Base-by-base conservation (phyloP, 2,797 vertebrate species). In the Acipenser transmontanus region DNA sequence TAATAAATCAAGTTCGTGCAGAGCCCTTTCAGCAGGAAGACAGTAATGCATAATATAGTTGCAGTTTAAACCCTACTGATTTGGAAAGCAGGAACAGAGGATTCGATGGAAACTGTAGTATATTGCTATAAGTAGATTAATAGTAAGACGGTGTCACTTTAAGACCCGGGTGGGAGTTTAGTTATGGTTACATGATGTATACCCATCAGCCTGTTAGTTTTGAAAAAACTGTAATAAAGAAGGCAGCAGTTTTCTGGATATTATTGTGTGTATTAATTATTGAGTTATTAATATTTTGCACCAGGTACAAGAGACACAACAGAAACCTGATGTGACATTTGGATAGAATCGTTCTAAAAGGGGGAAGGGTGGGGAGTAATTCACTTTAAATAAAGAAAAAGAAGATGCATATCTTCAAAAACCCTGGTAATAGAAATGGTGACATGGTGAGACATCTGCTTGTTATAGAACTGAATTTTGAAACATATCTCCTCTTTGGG, bases 311-410 rank as follows among this genome's bases (percentile, higher is more conserved):
- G 0, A 34, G 34, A 34, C 34, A 34, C 34, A 34, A 34, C 34
- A 34, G 34, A 34, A 34, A 66, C 52, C 34, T 8, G 56, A 66
- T 13, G 52, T 59, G 64, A 66, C 64, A 59, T 66, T 59, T 66
- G 64, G 59, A 57, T 66, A 66, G 59, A 48, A 66, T 8, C n/a
- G 4, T 59, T 56, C 50, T 56, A 56, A 54, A 66, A 66, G 66
- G 49, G 50, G 49, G 50, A 2, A 20, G 12, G 49, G 65, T 49
- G 65, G 49, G 34, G 17, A 17, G 13, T 11, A 10, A 51, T 60
- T 67, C 49, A 10, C 52, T 14, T 14, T 57, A 47, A 56, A 59
- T 59, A 49, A 66, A 66, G 64, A 13, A 50, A 61, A 17, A 50
- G 52, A 51, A 61, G 34, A 8, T 49, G 49, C 48, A 34, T n/a